phyloP scores from a whole-genome alignment of 92 coral and sea anemone genomes.

The Paragorgia papillata region DNA sequence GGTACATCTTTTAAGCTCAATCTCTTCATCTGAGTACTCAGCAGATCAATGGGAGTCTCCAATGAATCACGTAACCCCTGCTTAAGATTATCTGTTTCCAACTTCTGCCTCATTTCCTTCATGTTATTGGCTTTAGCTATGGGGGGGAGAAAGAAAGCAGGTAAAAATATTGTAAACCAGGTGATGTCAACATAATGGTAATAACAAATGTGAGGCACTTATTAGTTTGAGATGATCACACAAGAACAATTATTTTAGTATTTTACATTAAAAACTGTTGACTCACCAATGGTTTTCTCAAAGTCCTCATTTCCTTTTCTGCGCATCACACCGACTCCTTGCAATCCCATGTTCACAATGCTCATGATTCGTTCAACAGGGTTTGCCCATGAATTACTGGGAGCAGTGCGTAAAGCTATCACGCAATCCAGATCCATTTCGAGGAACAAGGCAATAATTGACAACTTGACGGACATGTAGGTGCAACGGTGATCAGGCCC shows the following conservation, averaged over 20 bases:
- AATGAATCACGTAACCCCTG: not conserved
- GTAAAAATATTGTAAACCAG: too few species aligned
- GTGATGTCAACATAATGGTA: too few species aligned
- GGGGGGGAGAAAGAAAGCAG: not conserved
- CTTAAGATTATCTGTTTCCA: not conserved
- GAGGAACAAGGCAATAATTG: conserved; percentile 32
- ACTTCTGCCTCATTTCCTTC: conserved; percentile 1
- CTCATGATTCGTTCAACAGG: conserved; percentile 56
- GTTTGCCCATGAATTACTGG: conserved; percentile 51
- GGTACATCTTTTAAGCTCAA: conserved; percentile 1
- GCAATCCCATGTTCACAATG: conserved; percentile 49
- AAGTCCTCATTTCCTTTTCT: conserved; percentile 39
- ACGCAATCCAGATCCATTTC: conserved; percentile 39
- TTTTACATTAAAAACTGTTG: not conserved
- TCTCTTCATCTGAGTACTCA: too few species aligned
- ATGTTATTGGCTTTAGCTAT: conserved; percentile 10
- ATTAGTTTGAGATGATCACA: too few species aligned
- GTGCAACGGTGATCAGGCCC: conserved; percentile 58
- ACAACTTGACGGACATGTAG: conserved; percentile 33
- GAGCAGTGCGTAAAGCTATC: conserved; percentile 45
- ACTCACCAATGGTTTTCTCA: conserved; percentile 5
- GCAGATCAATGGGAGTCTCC: too few species aligned
- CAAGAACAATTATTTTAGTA: too few species aligned
- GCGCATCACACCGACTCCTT: conserved; percentile 45
- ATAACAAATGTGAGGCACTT: not conserved